Base-by-base conservation (phyloP, 2,113 vertebrate species). In the Chaetura pelagica region DNA sequence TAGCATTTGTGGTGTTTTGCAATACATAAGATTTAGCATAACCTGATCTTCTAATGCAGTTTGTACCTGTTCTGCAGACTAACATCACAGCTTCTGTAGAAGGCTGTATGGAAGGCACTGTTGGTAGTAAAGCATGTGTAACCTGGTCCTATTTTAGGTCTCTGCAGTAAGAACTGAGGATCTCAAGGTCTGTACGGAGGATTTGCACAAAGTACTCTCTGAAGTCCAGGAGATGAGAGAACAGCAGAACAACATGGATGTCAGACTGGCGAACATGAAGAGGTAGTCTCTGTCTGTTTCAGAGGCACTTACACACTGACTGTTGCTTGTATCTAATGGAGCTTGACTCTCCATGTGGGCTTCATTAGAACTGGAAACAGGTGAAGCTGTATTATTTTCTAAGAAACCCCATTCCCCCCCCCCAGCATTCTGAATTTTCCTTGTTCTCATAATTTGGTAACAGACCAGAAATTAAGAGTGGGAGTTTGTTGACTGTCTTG, bases 151-250 rank as follows among this genome's bases (percentile, higher is more conserved):
- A 0, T 92, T 93, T 24, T 46, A 98, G 98, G 96, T 96, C 12
- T 77, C 98, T 67, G 61, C 96, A 38, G 94, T 98, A 67, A 98
- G 97, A 94, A 86, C 73, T 8, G 97, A 98, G 48, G 97, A 98
- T 55, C 55, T 96, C 75, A 96, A 94, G 85, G 91, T 96, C 48
- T 96, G 93, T 40, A 71, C 90, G 0, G 93, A 97, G 34, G 96
- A 98, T 54, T 87, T 98, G 78, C 97, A 98, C 85, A 98, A 96
- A 91, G 95, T 97, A 19, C 92, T 97, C 22, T 92, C 96, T 24
- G 97, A 98, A 69, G 83, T 98, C 51, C 96, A 97, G 86, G 96
- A 97, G 34, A 96, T 98, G 91, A 97, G 86, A 55, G 95, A 97
- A 72, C 97, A 97, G 67, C 97, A 98, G 63, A 96, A 38, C 59